Evolutionary conservation across 2,888 invertebrate genomes (phyloP), one percentile per base, ranked within the genome.

Genomic region (Sarcophaga subvicina): DNA sequence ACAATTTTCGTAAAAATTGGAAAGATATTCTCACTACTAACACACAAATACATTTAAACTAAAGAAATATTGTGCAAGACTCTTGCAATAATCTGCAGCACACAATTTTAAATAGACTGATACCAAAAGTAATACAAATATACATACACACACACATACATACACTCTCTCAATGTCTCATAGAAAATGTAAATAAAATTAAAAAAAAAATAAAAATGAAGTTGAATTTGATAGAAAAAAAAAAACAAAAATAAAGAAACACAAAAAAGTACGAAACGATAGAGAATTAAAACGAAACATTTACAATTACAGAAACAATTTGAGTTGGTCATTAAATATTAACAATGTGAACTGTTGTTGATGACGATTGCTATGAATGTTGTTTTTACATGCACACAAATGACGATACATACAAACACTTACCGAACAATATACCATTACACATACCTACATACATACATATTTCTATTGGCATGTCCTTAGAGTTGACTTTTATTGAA

Each of bases 321-420:
- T 78, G 83, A 87, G 88, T 86, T 91, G 90, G 91, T 91, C 91
- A 91, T 91, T 91, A 91, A 91, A 91, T 91, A 91, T 91, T 91
- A 90, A 91, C 89, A 89, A 79, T 84, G 84, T 81, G 78, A 87
- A 83, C 80, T 81, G 85, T 80, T 83, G 81, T 80, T 84, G 83
- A 77, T 83, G 80, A 71, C 67, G 82, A 72, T 59, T 72, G 27
- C 64, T 63, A 25, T 54, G 54, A 54, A 54, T 17, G 12, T 54
- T n/a, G 20, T 45, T 37, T 37, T 3, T n/a, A n/a, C 17, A n/a
- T 62, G 22, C 20, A 62, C 62, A n/a, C n/a, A 62, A 62, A 66
- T 14, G 27, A 64, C 37, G 14, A 37, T 37, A 37, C 37, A 37
- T 37, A 37, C 37, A 37, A 37, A 37, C 37, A 37, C 37, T 37